These are phyloP conservation scores for Patella pellucida DNA, from an alignment of 2,888 invertebrate genomes.

Conservation along the genomic window DNA sequence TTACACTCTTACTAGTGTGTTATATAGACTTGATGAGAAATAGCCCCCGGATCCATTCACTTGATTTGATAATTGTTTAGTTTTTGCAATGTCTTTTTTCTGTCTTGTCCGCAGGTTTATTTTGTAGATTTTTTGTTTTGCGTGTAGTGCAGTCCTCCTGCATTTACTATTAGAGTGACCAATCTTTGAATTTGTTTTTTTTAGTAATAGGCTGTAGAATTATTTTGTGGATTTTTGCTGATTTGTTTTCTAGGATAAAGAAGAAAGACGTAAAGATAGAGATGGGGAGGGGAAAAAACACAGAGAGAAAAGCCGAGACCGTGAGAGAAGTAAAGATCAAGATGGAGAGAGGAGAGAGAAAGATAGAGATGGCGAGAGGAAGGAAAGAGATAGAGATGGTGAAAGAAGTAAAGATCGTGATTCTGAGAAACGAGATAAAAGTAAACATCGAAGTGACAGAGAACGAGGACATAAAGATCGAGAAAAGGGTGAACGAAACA, in stretches of 20 bases:
- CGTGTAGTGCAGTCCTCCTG: too few species aligned
- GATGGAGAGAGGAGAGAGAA: conserved; percentile 32
- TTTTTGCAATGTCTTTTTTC: too few species aligned
- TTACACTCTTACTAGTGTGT: too few species aligned
- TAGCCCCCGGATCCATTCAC: too few species aligned
- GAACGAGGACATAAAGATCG: conserved; percentile 36
- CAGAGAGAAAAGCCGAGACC: conserved; percentile 23
- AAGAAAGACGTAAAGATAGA: conserved; percentile 12
- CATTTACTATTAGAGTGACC: too few species aligned
- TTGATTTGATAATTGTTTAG: too few species aligned
- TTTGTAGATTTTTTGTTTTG: too few species aligned
- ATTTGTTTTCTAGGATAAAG: conserved; percentile 3
- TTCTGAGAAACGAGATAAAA: conserved; percentile 38
- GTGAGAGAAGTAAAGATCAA: conserved; percentile 26
- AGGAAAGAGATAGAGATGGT: conserved; percentile 33
- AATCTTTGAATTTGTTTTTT: too few species aligned
- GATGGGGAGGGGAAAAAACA: conserved; percentile 24
- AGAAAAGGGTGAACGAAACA: conserved; percentile 28
- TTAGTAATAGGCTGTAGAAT: too few species aligned
- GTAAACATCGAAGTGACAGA: conserved; percentile 38
- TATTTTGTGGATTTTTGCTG: too few species aligned
- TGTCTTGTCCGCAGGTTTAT: too few species aligned
- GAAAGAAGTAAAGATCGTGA: conserved; percentile 22
- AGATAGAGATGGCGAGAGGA: conserved; percentile 31
- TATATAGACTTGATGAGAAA: too few species aligned